These are phyloP conservation scores for Pseudomyrmex cubaensis DNA, from an alignment of 1,140 invertebrate species.

Conservation along the genomic window DNA sequence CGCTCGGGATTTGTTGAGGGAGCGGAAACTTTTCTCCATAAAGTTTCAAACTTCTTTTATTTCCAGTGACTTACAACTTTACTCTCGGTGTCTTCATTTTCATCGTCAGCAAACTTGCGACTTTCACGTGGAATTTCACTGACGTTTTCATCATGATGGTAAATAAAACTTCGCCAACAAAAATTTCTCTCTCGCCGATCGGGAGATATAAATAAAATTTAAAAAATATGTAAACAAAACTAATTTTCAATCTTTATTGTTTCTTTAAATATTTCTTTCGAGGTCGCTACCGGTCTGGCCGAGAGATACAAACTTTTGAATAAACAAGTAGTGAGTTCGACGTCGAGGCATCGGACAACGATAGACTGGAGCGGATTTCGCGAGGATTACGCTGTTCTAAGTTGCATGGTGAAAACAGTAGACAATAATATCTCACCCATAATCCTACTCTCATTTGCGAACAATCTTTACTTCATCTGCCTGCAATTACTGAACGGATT, in stretches of 20 bases:
- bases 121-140: conserved; percentile 89
- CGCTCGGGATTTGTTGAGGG: too few species aligned
- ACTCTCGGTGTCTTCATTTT: conserved; percentile 79
- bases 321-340: conserved; percentile 64
- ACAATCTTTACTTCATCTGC: conserved; percentile 91
- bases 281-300: conserved; percentile 81
- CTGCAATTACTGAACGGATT: conserved; percentile 90
- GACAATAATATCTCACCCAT: conserved; percentile 87
- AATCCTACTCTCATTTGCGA: conserved; percentile 88
- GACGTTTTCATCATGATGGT: conserved; percentile 89
- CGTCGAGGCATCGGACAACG: conserved; percentile 59
- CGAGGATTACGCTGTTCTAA: conserved; percentile 87
- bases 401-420: conserved; percentile 85
- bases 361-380: conserved; percentile 86
- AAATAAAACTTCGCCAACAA: conserved; percentile 66
- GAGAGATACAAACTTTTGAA: conserved; percentile 82
- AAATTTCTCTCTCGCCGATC: background rate
- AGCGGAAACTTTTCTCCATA: conserved; percentile 4
- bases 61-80: conserved; percentile 82
- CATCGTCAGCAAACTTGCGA: conserved; percentile 87
- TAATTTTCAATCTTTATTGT: too few species aligned
- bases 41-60: conserved; percentile 5
- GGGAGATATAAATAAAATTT: too few species aligned
- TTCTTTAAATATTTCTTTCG: conserved; percentile 9
- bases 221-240: too few species aligned